Conservation (phyloP, 2,888 invertebrate genomes). For the Eilema depressum region DNA sequence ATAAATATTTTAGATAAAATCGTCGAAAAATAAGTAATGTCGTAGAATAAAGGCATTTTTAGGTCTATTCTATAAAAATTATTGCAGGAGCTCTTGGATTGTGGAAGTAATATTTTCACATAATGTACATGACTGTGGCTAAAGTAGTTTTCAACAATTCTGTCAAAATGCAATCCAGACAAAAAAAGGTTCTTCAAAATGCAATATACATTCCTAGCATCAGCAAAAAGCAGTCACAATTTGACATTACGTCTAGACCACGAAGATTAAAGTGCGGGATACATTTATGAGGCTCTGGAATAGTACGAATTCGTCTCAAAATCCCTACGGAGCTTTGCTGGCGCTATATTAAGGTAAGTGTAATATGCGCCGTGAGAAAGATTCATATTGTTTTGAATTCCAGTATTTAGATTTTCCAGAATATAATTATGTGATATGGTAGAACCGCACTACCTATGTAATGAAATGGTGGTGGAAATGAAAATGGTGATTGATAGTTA, state of each 20-base stretch:
- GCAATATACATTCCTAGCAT: constrained; percentile 10
- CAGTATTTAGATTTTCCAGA: constrained; percentile 17
- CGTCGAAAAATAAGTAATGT: not conserved
- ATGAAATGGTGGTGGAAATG: too few relatives aligned
- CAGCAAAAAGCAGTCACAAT: constrained; percentile 20
- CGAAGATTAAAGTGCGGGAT: constrained; percentile 25
- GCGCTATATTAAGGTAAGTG: constrained; percentile 31
- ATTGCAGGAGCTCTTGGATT: not conserved
- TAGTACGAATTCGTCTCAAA: constrained; percentile 44
- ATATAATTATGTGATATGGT: not conserved
- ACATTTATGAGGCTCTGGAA: constrained; percentile 43
- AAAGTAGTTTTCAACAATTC: not conserved
- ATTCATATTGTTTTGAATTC: constrained; percentile 37
- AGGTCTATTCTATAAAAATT: not conserved
- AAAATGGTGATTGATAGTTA: too few relatives aligned
- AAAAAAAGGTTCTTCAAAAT: constrained; percentile 9
- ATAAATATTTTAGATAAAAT: not conserved
- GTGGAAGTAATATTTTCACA: not conserved
- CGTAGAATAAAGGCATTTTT: not conserved
- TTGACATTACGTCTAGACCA: constrained; percentile 23
- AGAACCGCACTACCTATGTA: too few relatives aligned
- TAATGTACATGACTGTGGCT: not conserved
- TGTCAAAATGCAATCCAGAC: not conserved
- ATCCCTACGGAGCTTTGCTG: constrained; percentile 31
- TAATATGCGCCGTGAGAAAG: constrained; percentile 47